Base-by-base conservation (phyloP, 2,888 invertebrate species). In the Stenurella melanura region DNA sequence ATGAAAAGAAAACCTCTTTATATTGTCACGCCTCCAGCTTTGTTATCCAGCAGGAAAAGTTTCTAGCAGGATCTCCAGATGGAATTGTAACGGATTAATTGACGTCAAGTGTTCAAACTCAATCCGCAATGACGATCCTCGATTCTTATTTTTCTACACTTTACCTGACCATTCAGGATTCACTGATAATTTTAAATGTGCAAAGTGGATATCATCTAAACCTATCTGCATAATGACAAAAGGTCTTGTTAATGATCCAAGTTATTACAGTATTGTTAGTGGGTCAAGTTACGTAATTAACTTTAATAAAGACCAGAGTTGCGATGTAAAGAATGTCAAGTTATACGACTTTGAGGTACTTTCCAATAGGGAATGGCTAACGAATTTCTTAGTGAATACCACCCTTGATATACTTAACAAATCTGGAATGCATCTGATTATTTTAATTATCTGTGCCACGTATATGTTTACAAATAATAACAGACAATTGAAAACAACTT, bases 281-380 rank as follows among this genome's bases (percentile, higher is more conserved):
- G 69, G 69, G 21, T 56, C 54, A 38, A 73, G 38, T 1, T 38
- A 38, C 7, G 38, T 38, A 38, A 7, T 38, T 38, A 38, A 9
- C 38, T 38, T 11, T 38, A 5, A 11, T n/a, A n/a, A n/a, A n/a
- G n/a, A n/a, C n/a, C n/a, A n/a, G n/a, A n/a, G n/a, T n/a, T n/a
- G n/a, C 38, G 7, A 38, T 1, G 38, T 38, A 11, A 38, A 18
- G 17, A 58, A 73, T 21, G 66, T 73, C 9, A 34, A 18, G n/a
- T 42, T 21, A n/a, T 66, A 74, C n/a, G 73, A 74, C 58, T n/a
- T n/a, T n/a, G 30, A 57, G 6, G 60, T 68, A 34, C 67, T 67
- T n/a, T 57, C 60, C 7, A 58, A 38, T n/a, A 58, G 57, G 12
- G 10, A 26, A 42, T 74, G 73, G 73, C 18, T 74, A 26, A 67